phyloP scores from a whole-genome alignment of 2,113 vertebrate genomes.

The Kryptolebias marmoratus region DNA sequence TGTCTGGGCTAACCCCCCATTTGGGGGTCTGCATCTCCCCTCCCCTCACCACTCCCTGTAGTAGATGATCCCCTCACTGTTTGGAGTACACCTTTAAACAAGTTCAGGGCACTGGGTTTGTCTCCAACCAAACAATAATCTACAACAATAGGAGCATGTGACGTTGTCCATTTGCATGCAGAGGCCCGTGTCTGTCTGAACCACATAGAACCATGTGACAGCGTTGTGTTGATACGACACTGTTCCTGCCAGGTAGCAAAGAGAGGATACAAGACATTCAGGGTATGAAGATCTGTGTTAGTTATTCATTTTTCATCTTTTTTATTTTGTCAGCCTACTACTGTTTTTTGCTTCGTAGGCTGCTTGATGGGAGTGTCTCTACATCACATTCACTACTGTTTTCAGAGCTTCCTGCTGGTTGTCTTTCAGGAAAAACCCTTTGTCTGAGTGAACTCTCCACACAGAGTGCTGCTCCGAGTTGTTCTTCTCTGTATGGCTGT shows the following conservation, averaged over 20 bases:
- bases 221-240: slow-evolving; percentile 43
- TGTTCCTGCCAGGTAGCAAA: slow-evolving; percentile 62
- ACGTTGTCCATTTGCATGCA: slow-evolving; percentile 77
- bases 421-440: slow-evolving; percentile 61
- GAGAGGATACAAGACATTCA: slow-evolving; percentile 66
- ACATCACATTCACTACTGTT: slow-evolving; percentile 44
- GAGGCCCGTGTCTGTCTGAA: slow-evolving; percentile 75
- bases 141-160: slow-evolving; percentile 73
- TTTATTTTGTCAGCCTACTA: slow-evolving; percentile 4
- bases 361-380: slow-evolving; percentile 4
- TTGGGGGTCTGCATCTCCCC: slow-evolving; percentile 38
- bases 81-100: slow-evolving; percentile 60
- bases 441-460: slow-evolving; percentile 57
- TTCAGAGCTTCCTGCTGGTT: slow-evolving; percentile 52
- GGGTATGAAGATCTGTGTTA: slow-evolving; percentile 78
- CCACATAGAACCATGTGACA: slow-evolving; percentile 68
- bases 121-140: slow-evolving; percentile 28
- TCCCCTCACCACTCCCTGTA: slow-evolving; percentile 44
- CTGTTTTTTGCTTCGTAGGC: neutral
- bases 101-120: slow-evolving; percentile 42
- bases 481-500: slow-evolving; percentile 31
- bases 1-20: slow-evolving; percentile 22
- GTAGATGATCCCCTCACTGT: slow-evolving; percentile 57
- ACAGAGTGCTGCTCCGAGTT: slow-evolving; percentile 43
- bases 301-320: slow-evolving; percentile 36